Conservation (phyloP, 1,140 invertebrate genomes). For the Lerema accius region DNA sequence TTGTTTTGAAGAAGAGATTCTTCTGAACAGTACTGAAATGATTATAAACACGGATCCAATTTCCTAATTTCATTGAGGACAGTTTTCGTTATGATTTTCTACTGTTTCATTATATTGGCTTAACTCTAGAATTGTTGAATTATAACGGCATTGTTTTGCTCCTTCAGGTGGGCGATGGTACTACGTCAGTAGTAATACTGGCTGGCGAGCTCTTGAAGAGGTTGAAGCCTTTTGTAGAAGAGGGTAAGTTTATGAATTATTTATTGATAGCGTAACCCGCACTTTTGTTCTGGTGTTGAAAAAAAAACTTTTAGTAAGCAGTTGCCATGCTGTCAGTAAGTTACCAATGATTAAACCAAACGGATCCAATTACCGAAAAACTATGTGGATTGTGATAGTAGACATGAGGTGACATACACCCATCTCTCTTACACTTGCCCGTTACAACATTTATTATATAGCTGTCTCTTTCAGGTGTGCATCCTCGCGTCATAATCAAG, state of each 20-base stretch:
- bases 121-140: too few relatives aligned
- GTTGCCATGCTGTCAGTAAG: background rate
- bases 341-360: constrained; percentile 38
- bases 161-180: constrained; percentile 97
- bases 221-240: constrained; percentile 97
- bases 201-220: constrained; percentile 98
- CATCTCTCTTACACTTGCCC: background rate
- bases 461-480: constrained; percentile 84
- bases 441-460: background rate
- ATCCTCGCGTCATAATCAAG: constrained; percentile 95
- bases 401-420: constrained; percentile 38
- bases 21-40: constrained; percentile 36
- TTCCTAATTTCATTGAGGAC: constrained; percentile 55
- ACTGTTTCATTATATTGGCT: too few relatives aligned
- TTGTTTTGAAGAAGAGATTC: too few relatives aligned
- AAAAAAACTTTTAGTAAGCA: too few relatives aligned
- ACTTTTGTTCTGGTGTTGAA: too few relatives aligned
- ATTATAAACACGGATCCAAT: constrained; percentile 71
- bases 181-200: constrained; percentile 97
- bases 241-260: constrained; percentile 86
- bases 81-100: constrained; percentile 40
- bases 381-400: constrained; percentile 40
- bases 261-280: too few relatives aligned
- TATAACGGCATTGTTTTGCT: constrained; percentile 6
- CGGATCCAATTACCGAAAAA: constrained; percentile 28